Evolutionary conservation across 2,888 invertebrate species (phyloP), one percentile per base, ranked within the genome.

Genomic region (Osedax frankpressi): DNA sequence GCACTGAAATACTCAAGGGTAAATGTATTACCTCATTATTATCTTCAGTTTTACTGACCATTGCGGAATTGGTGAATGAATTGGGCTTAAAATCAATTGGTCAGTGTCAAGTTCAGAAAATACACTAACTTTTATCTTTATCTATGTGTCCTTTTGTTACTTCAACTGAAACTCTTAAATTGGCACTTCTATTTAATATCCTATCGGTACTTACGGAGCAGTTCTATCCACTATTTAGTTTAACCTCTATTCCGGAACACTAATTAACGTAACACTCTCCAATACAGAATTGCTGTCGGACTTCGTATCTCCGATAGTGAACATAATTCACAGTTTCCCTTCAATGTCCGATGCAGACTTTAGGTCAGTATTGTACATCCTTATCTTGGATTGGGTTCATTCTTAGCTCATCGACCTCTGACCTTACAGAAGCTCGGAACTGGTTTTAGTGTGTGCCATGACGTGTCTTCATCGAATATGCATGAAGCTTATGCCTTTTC

Each of bases 401-500:
- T 11, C 19, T 44, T 44, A 44, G 11, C 44, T 19, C 19, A 44
- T 44, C 44, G 11, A 6, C 44, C 44, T 19, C 44, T 44, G 11
- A 19, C 44, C 44, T 19, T 11, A 11, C 44, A 44, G 44, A 19
- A 44, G 83, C 28, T 79, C 83, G 76, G 85, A 85, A 73, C 77
- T 84, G 74, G 78, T 85, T 28, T 76, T 90, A n/a, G 82, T 90
- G 25, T 91, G 92, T 81, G 88, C 90, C 3, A 87, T 93, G 1
- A 91, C 91, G 1, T 89, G 91, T 0, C 85, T 93, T 30, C 89
- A 90, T 75, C 92, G 92, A 84, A 89, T 94, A 62, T 88, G 93
- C 2, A 91, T 92, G 81, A 89, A 90, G 28, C 83, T 94, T 63
- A 89, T 92, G 0, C 86, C 90, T 60, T 95, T 94, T 82, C 83